Evolutionary conservation across 2,113 vertebrate species (phyloP).

Genomic region (Esox niger): DNA sequence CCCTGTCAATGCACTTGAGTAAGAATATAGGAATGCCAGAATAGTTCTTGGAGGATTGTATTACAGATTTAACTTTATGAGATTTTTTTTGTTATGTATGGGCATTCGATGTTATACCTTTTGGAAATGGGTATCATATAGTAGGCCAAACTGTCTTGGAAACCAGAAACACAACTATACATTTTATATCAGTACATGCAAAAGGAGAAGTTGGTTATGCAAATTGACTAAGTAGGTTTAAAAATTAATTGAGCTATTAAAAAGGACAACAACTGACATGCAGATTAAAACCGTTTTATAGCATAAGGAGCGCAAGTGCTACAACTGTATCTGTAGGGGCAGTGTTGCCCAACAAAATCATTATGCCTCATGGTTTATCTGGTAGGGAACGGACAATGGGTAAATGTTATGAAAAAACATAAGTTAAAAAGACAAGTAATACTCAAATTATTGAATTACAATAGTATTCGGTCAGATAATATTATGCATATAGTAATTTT

Average conservation of each 20-base stretch:
- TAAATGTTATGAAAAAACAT: background rate
- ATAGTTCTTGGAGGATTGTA: background rate
- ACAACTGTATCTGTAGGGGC: constrained; percentile 26
- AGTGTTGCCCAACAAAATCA: constrained; percentile 40
- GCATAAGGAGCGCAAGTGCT: background rate
- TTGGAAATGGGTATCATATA: background rate
- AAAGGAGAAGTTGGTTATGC: background rate
- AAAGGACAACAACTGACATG: background rate
- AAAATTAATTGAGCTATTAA: background rate
- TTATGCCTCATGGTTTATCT: background rate
- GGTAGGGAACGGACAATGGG: background rate
- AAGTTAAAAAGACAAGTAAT: too few relatives aligned
- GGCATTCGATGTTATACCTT: background rate
- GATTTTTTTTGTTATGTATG: background rate
- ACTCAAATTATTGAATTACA: too few relatives aligned
- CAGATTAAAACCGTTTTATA: background rate
- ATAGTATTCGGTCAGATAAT: too few relatives aligned
- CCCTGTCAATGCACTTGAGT: background rate
- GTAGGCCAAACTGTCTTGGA: background rate
- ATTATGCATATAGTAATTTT: too few relatives aligned
- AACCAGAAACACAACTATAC: background rate
- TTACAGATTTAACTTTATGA: background rate
- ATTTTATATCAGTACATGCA: background rate
- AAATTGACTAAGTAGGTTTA: background rate
- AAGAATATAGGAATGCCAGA: background rate